Evolutionary conservation across 2,888 invertebrate genomes (phyloP).

Genomic region (Leptopilina syphax): DNA sequence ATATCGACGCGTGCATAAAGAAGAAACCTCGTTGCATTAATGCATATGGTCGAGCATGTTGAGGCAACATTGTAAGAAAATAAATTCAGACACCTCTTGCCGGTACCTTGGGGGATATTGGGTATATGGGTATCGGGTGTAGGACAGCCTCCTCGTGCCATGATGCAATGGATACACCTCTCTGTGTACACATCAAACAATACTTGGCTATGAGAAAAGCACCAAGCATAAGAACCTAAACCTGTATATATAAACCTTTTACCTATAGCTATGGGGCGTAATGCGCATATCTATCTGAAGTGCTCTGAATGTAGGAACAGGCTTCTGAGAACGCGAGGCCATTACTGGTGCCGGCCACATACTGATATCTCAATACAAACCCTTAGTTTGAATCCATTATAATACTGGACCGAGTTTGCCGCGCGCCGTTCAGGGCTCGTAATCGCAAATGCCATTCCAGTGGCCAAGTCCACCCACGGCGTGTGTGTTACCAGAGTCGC

Average conservation of each 20-base stretch:
- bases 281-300: constrained; percentile 64
- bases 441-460: constrained; percentile 59
- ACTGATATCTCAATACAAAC: constrained; percentile 76
- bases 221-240: constrained; percentile 40
- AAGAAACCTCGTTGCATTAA: constrained; percentile 33
- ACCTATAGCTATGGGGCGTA: constrained; percentile 52
- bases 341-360: constrained; percentile 73
- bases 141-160: constrained; percentile 17
- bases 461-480: constrained; percentile 49
- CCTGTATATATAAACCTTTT: constrained; percentile 27
- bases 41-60: constrained; percentile 39
- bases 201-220: constrained; percentile 24
- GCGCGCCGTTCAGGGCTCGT: constrained; percentile 41
- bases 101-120: constrained; percentile 45
- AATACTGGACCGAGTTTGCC: constrained; percentile 63
- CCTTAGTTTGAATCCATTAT: constrained; percentile 76
- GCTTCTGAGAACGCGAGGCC: constrained; percentile 74
- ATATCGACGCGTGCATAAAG: constrained; percentile 32
- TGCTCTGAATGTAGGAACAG: constrained; percentile 66
- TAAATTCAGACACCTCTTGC: constrained; percentile 54
- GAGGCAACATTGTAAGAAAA: constrained; percentile 42
- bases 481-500: constrained; percentile 36
- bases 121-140: constrained; percentile 52
- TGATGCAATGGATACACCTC: not conserved
- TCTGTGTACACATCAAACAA: constrained; percentile 43